Evolutionary conservation across 2,797 vertebrate genomes (phyloP).

Genomic region (Aphelocoma californica): DNA sequence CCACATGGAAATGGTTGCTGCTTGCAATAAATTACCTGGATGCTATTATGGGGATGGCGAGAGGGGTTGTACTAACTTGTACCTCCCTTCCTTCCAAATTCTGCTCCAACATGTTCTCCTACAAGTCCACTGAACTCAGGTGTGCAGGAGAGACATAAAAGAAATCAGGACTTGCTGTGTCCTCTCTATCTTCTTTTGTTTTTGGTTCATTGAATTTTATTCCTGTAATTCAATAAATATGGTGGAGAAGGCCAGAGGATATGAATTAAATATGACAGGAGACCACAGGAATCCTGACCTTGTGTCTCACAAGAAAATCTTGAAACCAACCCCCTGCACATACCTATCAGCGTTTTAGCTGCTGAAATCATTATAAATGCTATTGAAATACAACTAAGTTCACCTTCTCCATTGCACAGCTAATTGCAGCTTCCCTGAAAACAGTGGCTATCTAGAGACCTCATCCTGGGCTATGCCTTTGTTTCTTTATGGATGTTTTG

Average conservation of each 20-base stretch:
- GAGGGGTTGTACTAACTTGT: not conserved
- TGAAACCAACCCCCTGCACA: not conserved
- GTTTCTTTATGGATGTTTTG: slow-evolving; percentile 31
- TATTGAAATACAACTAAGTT: slow-evolving; percentile 2
- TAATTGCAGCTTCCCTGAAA: slow-evolving; percentile 56
- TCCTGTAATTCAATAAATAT: slow-evolving; percentile 53
- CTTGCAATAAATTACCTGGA: not conserved
- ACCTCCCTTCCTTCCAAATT: not conserved
- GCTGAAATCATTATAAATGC: slow-evolving; percentile 33
- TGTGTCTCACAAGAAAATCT: slow-evolving; percentile 43
- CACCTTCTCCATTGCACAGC: not conserved
- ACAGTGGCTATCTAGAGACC: not conserved
- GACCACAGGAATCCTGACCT: slow-evolving; percentile 60
- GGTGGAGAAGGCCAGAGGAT: not conserved
- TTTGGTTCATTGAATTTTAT: slow-evolving; percentile 58
- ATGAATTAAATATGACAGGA: slow-evolving; percentile 67
- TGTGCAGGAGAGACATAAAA: not conserved
- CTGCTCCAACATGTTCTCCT: not conserved
- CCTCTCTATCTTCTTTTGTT: slow-evolving; percentile 22
- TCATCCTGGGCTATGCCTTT: not conserved
- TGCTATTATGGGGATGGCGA: not conserved
- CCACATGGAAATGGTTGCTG: not conserved
- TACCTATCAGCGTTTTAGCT: slow-evolving; percentile 1
- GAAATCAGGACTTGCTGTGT: not conserved
- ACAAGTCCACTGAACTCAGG: not conserved